Base-by-base conservation (phyloP, 2,797 vertebrate genomes). In the Oryzias dopingdopingensis region DNA sequence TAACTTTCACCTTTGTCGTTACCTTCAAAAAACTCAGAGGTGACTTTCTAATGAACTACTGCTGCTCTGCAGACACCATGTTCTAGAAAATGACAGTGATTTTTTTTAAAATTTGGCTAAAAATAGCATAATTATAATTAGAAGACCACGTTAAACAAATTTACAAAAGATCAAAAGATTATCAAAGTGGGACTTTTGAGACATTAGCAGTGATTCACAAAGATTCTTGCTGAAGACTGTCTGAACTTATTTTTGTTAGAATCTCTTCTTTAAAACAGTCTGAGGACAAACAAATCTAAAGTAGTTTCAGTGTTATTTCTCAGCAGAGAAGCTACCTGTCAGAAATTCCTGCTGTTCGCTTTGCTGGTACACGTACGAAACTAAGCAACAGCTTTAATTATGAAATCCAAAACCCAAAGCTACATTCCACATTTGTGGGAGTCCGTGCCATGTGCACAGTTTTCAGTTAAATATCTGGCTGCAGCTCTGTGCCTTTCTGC, bases 371-470 rank as follows among this genome's bases (percentile, higher is more conserved):
- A 53, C 5, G 8, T 59, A 46, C 72, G 77, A 67, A 62, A 61
- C 68, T 53, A 67, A 62, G 68, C 47, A 49, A 56, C 54, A 13
- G 69, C 56, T 62, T 76, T 68, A 71, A 77, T 74, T 42, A 42
- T 68, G 84, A 86, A 84, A 85, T 43, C 59, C 42, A 75, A 84
- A 75, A 70, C 78, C 59, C 17, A 56, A 62, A 62, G 66, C 67
- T 60, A 24, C 75, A 80, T 83, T 79, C 82, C 73, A 50, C 17
- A 17, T 50, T 72, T 42, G 40, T 56, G 53, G 49, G 49, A 4
- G 74, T 37, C 53, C 41, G 55, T 60, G 64, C 64, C 70, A 60
- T 29, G 2, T 45, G 37, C 63, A 76, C 62, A 49, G 76, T 67
- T 67, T 74, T 72, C 65, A 74, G 42, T 67, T 62, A 52, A 24